Evolutionary conservation across 2,797 vertebrate species (phyloP), one percentile per base, ranked within the genome.

Genomic region (Enteromius viviparus): DNA sequence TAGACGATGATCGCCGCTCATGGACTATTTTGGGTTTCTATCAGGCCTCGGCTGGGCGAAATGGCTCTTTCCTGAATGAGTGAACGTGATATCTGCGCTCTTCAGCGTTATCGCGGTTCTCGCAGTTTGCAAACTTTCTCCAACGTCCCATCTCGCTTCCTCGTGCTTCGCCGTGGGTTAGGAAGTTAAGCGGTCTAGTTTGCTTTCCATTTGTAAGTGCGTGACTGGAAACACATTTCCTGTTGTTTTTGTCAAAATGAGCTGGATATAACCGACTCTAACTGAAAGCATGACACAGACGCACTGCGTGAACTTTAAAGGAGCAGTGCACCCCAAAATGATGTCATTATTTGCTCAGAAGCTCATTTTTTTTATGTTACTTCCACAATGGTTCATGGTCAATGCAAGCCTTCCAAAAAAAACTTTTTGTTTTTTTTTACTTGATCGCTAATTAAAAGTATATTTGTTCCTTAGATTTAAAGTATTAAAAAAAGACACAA

Each of bases 11-110:
- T 74, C 80, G 60, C 34, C 23, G 0, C 53, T 49, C 70, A 78
- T 55, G 1, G 66, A 62, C 78, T 83, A 81, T 87, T 85, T 87
- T 79, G 60, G 75, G 11, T 85, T 81, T 79, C 81, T 81, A 68
- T 87, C 81, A 12, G 70, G 51, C 66, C 53, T 47, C 19, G 26
- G 78, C 69, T 78, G 71, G 58, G 58, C 4, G 65, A 40, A 71
- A 62, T 53, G 10, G n/a, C 71, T 75, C 60, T 82, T 82, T 82
- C 80, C 80, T 82, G 80, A 53, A 65, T 15, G 49, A 64, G 14
- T 21, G 8, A 47, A 60, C 8, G 3, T 71, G 69, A 72, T 62
- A 81, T 74, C 69, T 34, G 55, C 9, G 7, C 47, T 49, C 14
- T 64, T 72, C 42, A 19, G 11, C 5, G 21, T 29, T 75, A 82